Evolutionary conservation across 2,888 invertebrate species (phyloP).

Genomic region (Caenorhabditis sulstoni): DNA sequence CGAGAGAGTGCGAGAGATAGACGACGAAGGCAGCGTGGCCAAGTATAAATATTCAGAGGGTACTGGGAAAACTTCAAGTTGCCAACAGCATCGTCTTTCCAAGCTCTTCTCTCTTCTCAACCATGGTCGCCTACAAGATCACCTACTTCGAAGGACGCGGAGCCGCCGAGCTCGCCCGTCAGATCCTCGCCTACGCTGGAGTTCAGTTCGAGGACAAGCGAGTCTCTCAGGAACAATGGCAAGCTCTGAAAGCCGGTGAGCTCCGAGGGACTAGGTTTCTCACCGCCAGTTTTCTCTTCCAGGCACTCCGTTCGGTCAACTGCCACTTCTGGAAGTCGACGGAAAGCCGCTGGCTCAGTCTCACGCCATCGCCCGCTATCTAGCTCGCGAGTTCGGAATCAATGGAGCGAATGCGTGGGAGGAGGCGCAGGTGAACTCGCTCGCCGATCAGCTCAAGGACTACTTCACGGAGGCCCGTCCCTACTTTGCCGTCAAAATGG

Average conservation of each 20-base stretch:
- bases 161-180: constrained; percentile 38
- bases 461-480: constrained; percentile 58
- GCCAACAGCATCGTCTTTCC: too few species aligned
- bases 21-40: too few species aligned
- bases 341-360: constrained; percentile 68
- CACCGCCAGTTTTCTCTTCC: constrained; percentile 2
- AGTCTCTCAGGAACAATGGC: constrained; percentile 62
- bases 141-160: constrained; percentile 48
- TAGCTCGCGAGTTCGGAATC: constrained; percentile 62
- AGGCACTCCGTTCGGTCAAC: constrained; percentile 66
- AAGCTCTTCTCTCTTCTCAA: constrained; percentile 2
- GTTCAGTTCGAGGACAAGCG: constrained; percentile 68
- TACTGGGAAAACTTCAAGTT: too few species aligned
- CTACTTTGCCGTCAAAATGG: constrained; percentile 59
- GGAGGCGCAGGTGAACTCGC: constrained; percentile 66
- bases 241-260: constrained; percentile 62
- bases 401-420: constrained; percentile 68
- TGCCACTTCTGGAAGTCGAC: constrained; percentile 71
- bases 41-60: too few species aligned
- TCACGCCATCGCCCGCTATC: constrained; percentile 66
- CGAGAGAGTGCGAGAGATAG: too few species aligned
- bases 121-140: constrained; percentile 48
- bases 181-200: constrained; percentile 32
- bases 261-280: background rate
- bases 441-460: constrained; percentile 71